Evolutionary conservation across 2,888 invertebrate species (phyloP).

Genomic region (Spisula solida): DNA sequence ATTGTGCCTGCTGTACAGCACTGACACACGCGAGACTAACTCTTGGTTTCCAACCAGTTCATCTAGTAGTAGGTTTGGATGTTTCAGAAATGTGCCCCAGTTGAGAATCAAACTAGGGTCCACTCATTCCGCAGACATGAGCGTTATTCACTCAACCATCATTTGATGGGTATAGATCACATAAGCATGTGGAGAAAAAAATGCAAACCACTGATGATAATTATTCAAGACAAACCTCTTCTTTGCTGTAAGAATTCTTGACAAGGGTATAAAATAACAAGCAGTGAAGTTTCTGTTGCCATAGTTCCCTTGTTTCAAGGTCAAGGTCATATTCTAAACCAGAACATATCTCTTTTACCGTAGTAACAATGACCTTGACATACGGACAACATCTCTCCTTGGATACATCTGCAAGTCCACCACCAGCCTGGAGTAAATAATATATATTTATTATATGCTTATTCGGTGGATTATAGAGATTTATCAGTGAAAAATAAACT

Average conservation of each 20-base stretch:
- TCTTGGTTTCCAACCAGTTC: too few species aligned
- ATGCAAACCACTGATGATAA: background rate
- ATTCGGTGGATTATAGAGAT: background rate
- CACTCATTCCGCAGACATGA: too few species aligned
- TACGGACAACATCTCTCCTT: slow-evolving; percentile 44
- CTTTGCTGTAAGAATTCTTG: slow-evolving; percentile 44
- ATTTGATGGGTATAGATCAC: background rate
- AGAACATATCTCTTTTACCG: slow-evolving; percentile 58
- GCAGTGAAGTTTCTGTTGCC: slow-evolving; percentile 64
- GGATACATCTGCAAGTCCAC: slow-evolving; percentile 31
- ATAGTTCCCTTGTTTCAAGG: slow-evolving; percentile 41
- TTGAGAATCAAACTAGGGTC: too few species aligned
- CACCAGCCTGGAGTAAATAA: slow-evolving; percentile 45
- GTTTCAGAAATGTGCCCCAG: too few species aligned
- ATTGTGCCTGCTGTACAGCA: too few species aligned
- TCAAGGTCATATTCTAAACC: slow-evolving; percentile 62
- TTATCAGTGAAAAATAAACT: background rate
- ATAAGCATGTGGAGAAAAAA: background rate
- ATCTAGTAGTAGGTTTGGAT: too few species aligned
- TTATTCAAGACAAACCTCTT: slow-evolving; percentile 32
- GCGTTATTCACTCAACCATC: background rate
- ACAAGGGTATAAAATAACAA: slow-evolving; percentile 54
- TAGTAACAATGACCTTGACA: slow-evolving; percentile 42
- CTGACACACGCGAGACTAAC: too few species aligned
- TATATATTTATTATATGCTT: background rate